Evolutionary conservation across 2,113 vertebrate genomes (phyloP).

Genomic region (Pristiophorus japonicus): DNA sequence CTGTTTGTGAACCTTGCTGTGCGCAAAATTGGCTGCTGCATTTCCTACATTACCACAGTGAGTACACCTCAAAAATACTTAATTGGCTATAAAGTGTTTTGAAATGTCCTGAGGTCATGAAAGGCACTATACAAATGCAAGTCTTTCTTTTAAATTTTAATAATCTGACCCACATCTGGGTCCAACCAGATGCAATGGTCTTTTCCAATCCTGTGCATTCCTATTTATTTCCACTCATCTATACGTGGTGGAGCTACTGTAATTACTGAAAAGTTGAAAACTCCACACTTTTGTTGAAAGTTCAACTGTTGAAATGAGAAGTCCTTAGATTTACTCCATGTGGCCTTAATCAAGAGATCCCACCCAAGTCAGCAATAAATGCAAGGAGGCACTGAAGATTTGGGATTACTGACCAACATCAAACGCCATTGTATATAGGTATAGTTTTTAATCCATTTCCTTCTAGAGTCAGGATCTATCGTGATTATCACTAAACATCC

Average conservation of each 20-base stretch:
- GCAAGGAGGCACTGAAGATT: background rate
- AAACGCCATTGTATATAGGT: background rate
- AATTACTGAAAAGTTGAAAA: background rate
- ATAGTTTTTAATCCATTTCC: background rate
- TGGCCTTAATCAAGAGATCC: background rate
- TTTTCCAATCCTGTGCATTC: background rate
- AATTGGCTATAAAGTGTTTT: too few relatives aligned
- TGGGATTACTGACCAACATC: background rate
- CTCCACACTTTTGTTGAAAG: background rate
- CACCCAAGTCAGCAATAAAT: background rate
- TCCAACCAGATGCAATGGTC: background rate
- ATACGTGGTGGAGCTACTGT: background rate
- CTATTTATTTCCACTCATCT: background rate
- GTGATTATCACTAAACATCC: background rate
- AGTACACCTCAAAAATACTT: too few relatives aligned
- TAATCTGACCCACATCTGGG: background rate
- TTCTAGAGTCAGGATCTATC: background rate
- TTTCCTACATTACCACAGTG: too few relatives aligned
- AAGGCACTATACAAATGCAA: background rate
- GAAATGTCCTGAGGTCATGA: too few relatives aligned
- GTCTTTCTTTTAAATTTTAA: background rate
- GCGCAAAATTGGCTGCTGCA: too few relatives aligned
- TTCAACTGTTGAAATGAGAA: background rate
- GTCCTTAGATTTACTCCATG: background rate
- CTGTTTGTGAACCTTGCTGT: too few relatives aligned